These are phyloP conservation scores for Australoheros scitulus DNA, from an alignment of 2,113 vertebrate genomes.

Conservation along the genomic window DNA sequence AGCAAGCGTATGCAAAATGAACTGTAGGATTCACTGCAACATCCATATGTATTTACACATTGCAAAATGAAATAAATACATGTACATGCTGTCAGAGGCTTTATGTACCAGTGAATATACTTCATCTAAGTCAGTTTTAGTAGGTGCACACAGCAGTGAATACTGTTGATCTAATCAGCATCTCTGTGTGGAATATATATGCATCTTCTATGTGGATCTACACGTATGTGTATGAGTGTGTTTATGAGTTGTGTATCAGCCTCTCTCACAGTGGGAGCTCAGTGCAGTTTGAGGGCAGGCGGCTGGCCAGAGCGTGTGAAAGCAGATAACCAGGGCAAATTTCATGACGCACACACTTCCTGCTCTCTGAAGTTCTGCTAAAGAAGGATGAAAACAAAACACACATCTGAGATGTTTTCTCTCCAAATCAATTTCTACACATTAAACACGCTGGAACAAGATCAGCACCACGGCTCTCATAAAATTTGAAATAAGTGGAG, in stretches of 20 bases:
- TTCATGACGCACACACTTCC: constrained; percentile 73
- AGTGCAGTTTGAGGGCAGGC: constrained; percentile 54
- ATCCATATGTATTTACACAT: neutral
- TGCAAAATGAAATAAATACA: neutral
- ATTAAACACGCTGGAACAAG: constrained; percentile 48
- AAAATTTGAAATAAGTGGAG: constrained; percentile 19
- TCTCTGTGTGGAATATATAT: neutral
- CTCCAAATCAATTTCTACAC: constrained; percentile 70
- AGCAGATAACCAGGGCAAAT: constrained; percentile 71
- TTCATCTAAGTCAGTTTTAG: constrained; percentile 12
- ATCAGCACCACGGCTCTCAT: constrained; percentile 35
- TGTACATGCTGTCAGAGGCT: neutral
- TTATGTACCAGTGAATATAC: constrained; percentile 25
- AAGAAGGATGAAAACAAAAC: constrained; percentile 67
- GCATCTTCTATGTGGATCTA: neutral
- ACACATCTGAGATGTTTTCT: constrained; percentile 65
- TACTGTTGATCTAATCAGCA: neutral
- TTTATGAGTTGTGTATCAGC: constrained; percentile 7
- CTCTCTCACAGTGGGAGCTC: constrained; percentile 29
- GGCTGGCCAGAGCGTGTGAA: constrained; percentile 72
- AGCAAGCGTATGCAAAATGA: neutral
- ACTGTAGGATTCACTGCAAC: neutral
- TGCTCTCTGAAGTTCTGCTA: constrained; percentile 71
- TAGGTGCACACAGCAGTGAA: neutral
- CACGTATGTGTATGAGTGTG: neutral